Evolutionary conservation across 2,113 vertebrate species (phyloP), one percentile per base, ranked within the genome.

Genomic region (Sebastes fasciatus): DNA sequence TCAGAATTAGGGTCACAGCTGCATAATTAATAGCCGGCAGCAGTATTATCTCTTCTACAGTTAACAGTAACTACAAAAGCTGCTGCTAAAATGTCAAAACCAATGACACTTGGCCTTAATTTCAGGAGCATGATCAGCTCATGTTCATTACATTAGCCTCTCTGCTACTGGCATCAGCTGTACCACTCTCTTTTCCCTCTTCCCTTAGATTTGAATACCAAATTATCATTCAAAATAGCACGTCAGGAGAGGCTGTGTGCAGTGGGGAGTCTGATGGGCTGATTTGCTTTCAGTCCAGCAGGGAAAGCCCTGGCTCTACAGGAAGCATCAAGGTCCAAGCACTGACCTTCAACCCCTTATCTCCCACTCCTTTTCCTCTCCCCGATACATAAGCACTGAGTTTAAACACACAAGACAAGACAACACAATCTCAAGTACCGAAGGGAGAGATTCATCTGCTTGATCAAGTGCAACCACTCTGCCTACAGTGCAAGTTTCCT

Each of bases 171-270:
- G 67, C 14, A 86, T 84, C 66, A 77, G 40, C 66, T 70, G 54
- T 8, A 1, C 54, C 23, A 17, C 63, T 49, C 63, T 4, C 45
- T 66, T 48, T 77, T 62, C 70, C 63, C 40, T 23, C 14, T 82
- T 23, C 66, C 48, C 8, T 60, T 21, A 46, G 1, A 87, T 93
- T 91, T 91, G 85, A 91, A 88, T 86, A 88, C 14, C 9, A 69
- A 86, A 88, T 75, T 69, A 66, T 23, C 42, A 84, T 88, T 86
- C 75, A 89, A 91, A 90, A 45, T 43, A 81, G 48, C 21, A 5
- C 0, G 0, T 9, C 54, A n/a, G n/a, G 62, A 57, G 65, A 46
- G 48, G 67, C 17, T 79, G 34, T 55, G 79, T 74, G 80, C 68
- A 6, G 11, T 26, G 10, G 19, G 58, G 14, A 7, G 69, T 17